A percentile compares a stretch with the other conserved stretches of the same genome.
Evolutionary conservation across 92 coral and sea anemone species (phyloP).

Genomic region (Actinostola sp.): DNA sequence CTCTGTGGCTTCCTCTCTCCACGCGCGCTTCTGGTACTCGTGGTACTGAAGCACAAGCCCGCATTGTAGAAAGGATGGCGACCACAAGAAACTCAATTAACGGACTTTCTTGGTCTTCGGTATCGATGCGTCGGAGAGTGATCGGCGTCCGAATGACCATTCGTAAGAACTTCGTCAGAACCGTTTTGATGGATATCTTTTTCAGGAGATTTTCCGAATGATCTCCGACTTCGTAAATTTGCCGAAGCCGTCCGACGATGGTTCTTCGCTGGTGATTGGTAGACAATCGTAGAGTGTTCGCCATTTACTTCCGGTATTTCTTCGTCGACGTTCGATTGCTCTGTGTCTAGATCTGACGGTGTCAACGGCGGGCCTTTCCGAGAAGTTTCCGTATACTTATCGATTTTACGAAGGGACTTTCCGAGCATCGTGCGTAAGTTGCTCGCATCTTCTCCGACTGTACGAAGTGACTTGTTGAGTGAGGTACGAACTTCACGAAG

Average conservation of each 20-base stretch:
- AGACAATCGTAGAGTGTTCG: conserved; percentile 29
- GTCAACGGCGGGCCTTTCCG: conserved; percentile 69
- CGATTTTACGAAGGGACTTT: conserved; percentile 86
- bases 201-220: conserved; percentile 40
- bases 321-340: conserved; percentile 61
- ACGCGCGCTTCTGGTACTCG: too few relatives aligned
- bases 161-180: neutral
- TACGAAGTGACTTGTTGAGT: conserved; percentile 77
- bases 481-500: conserved; percentile 86
- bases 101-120: conserved; percentile 50
- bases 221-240: conserved; percentile 38
- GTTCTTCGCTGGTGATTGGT: conserved; percentile 59
- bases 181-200: conserved; percentile 12
- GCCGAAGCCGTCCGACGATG: conserved; percentile 72
- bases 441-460: conserved; percentile 87
- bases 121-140: conserved; percentile 72
- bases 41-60: too few relatives aligned
- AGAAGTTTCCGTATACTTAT: conserved; percentile 74
- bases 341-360: conserved; percentile 66
- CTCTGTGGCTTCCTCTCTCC: too few relatives aligned
- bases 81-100: too few relatives aligned
- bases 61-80: too few relatives aligned
- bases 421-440: conserved; percentile 90
- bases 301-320: conserved; percentile 27
- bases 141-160: conserved; percentile 20